Percentiles rank a stretch among this genome's conserved stretches.
phyloP scores from a whole-genome alignment of 2,797 vertebrate genomes.

The Meriones psammophilus region DNA sequence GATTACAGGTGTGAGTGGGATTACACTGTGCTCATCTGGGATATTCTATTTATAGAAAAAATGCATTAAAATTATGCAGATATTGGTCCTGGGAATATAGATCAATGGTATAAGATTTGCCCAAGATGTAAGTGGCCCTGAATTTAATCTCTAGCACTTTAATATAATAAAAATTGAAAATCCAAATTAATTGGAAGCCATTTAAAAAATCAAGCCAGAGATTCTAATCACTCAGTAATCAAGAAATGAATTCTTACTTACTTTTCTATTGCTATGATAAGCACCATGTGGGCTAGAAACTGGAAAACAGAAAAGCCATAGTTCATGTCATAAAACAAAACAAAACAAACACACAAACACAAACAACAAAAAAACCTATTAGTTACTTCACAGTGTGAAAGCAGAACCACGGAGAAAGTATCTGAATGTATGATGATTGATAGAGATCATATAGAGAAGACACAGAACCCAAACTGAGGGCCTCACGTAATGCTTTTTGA shows the following conservation, averaged over 20 bases:
- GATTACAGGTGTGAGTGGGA: too few relatives aligned
- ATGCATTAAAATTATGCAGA: conserved; percentile 33
- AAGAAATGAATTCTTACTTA: not conserved
- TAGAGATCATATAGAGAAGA: not conserved
- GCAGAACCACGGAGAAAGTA: not conserved
- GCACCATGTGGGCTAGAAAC: not conserved
- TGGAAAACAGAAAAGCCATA: not conserved
- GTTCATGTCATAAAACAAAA: not conserved
- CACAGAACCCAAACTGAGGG: not conserved
- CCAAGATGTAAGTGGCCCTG: not conserved
- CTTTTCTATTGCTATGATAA: too few relatives aligned
- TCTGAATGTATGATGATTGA: not conserved
- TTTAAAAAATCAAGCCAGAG: not conserved
- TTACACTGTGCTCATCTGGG: too few relatives aligned
- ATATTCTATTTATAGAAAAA: conserved; percentile 28
- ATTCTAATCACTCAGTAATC: not conserved
- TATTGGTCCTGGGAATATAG: not conserved
- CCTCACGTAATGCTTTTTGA: not conserved
- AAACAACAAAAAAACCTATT: not conserved
- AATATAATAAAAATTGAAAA: not conserved
- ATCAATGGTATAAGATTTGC: not conserved
- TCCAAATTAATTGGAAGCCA: not conserved
- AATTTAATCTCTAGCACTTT: not conserved
- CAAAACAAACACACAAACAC: too few relatives aligned
- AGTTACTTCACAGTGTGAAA: not conserved